Conservation (phyloP, 2,113 vertebrate species). For the Riparia riparia region DNA sequence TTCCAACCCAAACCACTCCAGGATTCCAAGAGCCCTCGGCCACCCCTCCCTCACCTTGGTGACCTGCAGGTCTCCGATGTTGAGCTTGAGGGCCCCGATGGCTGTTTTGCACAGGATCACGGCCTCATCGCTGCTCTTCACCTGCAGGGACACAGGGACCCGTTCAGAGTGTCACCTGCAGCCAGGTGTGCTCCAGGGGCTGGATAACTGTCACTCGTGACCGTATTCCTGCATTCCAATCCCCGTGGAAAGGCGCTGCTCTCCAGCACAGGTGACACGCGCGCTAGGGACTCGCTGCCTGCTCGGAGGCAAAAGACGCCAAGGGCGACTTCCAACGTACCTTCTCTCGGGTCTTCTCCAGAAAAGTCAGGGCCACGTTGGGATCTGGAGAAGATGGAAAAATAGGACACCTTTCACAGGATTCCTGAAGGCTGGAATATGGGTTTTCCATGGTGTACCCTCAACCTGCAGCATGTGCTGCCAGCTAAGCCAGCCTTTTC, state of each 20-base stretch:
- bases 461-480: neutral
- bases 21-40: neutral
- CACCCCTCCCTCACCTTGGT: constrained; percentile 86
- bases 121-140: constrained; percentile 94
- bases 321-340: constrained; percentile 47
- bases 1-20: neutral
- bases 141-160: constrained; percentile 73
- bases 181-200: neutral
- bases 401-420: fast-evolving
- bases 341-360: constrained; percentile 97
- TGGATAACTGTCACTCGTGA: neutral
- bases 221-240: neutral
- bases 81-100: constrained; percentile 92
- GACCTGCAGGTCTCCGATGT: constrained; percentile 92
- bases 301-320: fast-evolving
- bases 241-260: neutral
- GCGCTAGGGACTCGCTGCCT: fast-evolving
- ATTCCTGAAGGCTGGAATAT: fast-evolving
- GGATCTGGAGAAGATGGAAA: constrained; percentile 79
- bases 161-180: neutral
- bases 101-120: constrained; percentile 95
- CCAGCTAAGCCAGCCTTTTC: neutral
- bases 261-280: neutral
- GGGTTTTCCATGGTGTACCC: fast-evolving
- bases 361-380: constrained; percentile 89